phyloP scores from a whole-genome alignment of 1,140 invertebrate species.

The Lucilia sericata region DNA sequence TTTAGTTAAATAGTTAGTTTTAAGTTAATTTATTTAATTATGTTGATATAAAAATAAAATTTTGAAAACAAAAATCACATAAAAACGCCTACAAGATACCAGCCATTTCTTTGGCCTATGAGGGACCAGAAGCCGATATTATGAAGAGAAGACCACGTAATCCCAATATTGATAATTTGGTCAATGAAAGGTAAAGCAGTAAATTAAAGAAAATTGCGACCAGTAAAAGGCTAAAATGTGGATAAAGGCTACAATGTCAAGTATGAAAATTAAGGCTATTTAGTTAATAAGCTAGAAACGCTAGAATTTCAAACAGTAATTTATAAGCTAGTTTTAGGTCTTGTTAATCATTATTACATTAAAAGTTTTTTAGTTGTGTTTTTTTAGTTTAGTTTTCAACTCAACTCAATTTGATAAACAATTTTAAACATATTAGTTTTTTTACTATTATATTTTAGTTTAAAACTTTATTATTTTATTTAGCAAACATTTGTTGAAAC shows the following conservation, averaged over 20 bases:
- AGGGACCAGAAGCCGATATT: conserved; percentile 97
- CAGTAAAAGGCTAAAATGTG: background rate
- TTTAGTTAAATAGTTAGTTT: conserved; percentile 11
- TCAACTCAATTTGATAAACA: background rate
- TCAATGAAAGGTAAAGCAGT: conserved; percentile 87
- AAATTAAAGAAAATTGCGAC: background rate
- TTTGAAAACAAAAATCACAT: conserved; percentile 46
- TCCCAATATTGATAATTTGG: conserved; percentile 95
- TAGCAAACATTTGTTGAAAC: background rate
- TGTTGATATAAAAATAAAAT: conserved; percentile 47
- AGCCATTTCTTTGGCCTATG: conserved; percentile 98
- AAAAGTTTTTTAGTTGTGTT: background rate
- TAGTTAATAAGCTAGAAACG: background rate
- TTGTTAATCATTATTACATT: conserved; percentile 10
- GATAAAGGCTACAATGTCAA: background rate
- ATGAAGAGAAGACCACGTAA: conserved; percentile 99
- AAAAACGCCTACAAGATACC: conserved; percentile 79
- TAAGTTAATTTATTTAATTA: conserved; percentile 2
- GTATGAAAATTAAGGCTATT: too few species aligned
- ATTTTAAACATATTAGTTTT: conserved; percentile 6
- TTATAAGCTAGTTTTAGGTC: conserved; percentile 30
- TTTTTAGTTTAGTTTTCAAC: background rate
- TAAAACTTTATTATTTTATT: background rate
- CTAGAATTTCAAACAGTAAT: background rate
- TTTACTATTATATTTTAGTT: background rate